These are phyloP conservation scores for Apomyelois bistriatella DNA, from an alignment of 2,888 invertebrate genomes.

Conservation along the genomic window DNA sequence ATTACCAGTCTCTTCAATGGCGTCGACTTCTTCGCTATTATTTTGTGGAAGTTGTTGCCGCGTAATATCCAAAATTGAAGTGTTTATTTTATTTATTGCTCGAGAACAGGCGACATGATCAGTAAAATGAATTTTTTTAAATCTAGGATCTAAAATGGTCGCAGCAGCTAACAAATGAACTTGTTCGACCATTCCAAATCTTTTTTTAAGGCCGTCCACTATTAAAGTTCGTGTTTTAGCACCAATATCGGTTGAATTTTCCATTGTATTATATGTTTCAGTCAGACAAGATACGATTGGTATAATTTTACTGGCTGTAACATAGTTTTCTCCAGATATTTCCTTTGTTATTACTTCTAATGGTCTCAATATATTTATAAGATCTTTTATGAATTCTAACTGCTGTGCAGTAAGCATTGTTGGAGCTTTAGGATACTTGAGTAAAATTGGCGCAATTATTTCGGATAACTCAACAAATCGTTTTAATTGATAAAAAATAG, in stretches of 20 bases:
- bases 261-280: conserved; percentile 32
- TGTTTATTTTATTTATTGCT: conserved; percentile 27
- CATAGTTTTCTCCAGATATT: conserved; percentile 31
- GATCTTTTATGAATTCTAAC: conserved; percentile 28
- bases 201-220: conserved; percentile 20
- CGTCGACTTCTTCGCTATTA: conserved; percentile 26
- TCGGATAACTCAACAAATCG: conserved; percentile 28
- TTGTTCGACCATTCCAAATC: conserved; percentile 25
- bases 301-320: conserved; percentile 35
- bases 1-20: conserved; percentile 23
- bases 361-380: conserved; percentile 30
- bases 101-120: conserved; percentile 27
- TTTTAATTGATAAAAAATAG: conserved; percentile 28
- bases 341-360: conserved; percentile 33
- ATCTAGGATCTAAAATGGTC: conserved; percentile 31
- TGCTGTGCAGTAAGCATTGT: conserved; percentile 31
- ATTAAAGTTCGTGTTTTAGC: conserved; percentile 24
- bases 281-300: conserved; percentile 32
- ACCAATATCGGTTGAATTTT: conserved; percentile 27
- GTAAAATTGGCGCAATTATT: conserved; percentile 30
- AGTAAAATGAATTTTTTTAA: conserved; percentile 27
- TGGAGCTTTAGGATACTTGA: conserved; percentile 31
- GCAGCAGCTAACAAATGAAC: conserved; percentile 29
- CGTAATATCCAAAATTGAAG: conserved; percentile 27
- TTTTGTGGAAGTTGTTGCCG: conserved; percentile 26